Evolutionary conservation across 1,140 invertebrate genomes (phyloP).

Genomic region (Drosophila watanabei): DNA sequence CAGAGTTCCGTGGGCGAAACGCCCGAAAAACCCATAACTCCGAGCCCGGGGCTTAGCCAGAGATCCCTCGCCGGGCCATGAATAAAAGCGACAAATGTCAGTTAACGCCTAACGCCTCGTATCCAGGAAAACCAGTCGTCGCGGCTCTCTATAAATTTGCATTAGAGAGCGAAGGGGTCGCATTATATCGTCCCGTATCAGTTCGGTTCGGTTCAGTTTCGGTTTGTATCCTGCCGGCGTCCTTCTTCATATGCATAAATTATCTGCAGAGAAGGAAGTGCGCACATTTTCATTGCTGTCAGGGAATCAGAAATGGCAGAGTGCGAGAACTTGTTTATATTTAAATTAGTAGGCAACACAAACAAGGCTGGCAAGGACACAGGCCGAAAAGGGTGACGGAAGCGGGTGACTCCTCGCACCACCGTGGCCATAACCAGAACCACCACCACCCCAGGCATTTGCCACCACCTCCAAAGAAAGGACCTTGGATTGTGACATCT

Average conservation of each 20-base stretch:
- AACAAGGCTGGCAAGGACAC: constrained; percentile 52
- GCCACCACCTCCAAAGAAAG: constrained; percentile 29
- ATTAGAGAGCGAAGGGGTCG: constrained; percentile 55
- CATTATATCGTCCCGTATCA: constrained; percentile 33
- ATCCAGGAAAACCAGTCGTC: constrained; percentile 50
- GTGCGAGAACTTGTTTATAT: constrained; percentile 77
- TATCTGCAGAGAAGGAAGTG: constrained; percentile 61
- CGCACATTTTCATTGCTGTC: constrained; percentile 70
- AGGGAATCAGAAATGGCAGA: constrained; percentile 53
- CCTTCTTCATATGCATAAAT: constrained; percentile 69
- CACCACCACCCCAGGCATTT: constrained; percentile 1
- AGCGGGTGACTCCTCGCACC: constrained; percentile 23
- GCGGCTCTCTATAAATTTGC: constrained; percentile 77
- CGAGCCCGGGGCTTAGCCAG: constrained; percentile 30
- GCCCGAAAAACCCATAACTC: constrained; percentile 24
- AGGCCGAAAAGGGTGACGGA: constrained; percentile 60
- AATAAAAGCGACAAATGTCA: constrained; percentile 81
- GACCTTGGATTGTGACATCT: constrained; percentile 74
- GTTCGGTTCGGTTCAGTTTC: constrained; percentile 22
- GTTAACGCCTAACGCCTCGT: constrained; percentile 71
- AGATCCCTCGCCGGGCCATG: constrained; percentile 45
- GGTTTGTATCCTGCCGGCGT: constrained; percentile 31
- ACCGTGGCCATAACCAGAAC: constrained; percentile 20
- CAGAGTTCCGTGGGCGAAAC: constrained; percentile 37
- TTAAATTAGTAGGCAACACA: constrained; percentile 78